phyloP scores from a whole-genome alignment of 2,113 vertebrate genomes.

The Phrynocephalus versicolor region DNA sequence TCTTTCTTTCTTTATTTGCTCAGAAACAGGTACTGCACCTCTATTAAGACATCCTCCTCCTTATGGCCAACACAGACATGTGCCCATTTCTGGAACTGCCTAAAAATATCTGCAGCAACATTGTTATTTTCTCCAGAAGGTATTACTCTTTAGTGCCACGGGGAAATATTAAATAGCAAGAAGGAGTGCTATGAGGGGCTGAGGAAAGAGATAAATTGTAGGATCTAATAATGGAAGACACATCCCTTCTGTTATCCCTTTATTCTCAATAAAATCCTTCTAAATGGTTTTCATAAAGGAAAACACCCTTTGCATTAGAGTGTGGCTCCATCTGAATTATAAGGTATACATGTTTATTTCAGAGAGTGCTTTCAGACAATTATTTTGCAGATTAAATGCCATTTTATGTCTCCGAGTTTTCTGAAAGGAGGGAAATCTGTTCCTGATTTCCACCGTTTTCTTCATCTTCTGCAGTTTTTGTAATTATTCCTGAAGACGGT shows the following conservation, averaged over 20 bases:
- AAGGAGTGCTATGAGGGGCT: neutral
- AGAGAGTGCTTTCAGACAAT: neutral
- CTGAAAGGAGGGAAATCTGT: neutral
- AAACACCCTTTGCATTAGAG: neutral
- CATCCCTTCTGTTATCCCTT: neutral
- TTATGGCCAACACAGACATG: neutral
- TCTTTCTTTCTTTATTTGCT: neutral
- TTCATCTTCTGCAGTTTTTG: slow-evolving; percentile 42
- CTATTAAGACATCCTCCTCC: neutral
- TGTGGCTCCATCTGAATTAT: neutral
- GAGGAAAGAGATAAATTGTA: neutral
- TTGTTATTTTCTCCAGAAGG: neutral
- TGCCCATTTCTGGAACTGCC: neutral
- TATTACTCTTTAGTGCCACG: neutral
- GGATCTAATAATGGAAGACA: neutral
- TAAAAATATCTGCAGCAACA: neutral
- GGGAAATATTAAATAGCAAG: neutral
- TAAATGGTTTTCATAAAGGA: neutral
- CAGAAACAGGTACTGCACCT: too few species aligned
- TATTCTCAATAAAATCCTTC: slow-evolving; percentile 2
- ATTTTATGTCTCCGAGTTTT: neutral
- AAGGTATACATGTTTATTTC: neutral
- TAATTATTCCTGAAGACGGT: slow-evolving; percentile 1
- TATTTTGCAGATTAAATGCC: slow-evolving; percentile 2
- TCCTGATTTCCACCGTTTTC: neutral